A percentile compares a stretch with the other conserved stretches of the same genome.
Evolutionary conservation across 2,888 invertebrate species (phyloP).

Genomic region (Chymomyza procnemis): DNA sequence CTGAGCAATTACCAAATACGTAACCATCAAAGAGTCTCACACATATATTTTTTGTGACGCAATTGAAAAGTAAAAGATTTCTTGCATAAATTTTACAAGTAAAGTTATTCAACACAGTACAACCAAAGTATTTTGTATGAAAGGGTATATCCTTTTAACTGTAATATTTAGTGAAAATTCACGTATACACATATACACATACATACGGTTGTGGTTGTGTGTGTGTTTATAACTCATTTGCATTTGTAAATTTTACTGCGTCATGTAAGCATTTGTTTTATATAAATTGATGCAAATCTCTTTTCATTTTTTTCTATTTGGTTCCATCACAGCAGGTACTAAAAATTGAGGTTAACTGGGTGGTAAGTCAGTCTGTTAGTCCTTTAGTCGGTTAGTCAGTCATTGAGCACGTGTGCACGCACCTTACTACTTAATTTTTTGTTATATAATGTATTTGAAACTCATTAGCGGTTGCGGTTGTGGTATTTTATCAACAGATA

Average conservation of each 20-base stretch:
- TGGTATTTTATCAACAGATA: constrained; percentile 11
- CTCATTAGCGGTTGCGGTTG: constrained; percentile 57
- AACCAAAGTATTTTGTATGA: too few species aligned
- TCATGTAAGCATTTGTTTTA: constrained; percentile 58
- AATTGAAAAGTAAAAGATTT: too few species aligned
- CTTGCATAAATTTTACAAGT: too few species aligned
- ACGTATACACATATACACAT: neutral
- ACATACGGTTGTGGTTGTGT: neutral
- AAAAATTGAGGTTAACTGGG: neutral
- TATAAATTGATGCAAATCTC: constrained; percentile 36
- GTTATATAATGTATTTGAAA: constrained; percentile 48
- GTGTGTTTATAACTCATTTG: constrained; percentile 55
- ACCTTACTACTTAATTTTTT: constrained; percentile 16
- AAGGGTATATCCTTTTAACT: too few species aligned
- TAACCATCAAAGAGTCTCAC: too few species aligned
- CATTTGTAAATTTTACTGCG: constrained; percentile 69
- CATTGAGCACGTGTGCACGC: neutral
- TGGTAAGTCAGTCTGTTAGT: neutral
- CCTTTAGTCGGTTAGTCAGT: neutral
- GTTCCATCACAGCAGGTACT: neutral
- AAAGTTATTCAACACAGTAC: too few species aligned
- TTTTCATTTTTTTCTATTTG: constrained; percentile 38
- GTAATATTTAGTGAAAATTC: neutral
- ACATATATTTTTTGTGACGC: too few species aligned
- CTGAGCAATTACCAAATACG: too few species aligned